Base-by-base conservation (phyloP, 2,888 invertebrate genomes). In the Reticulitermes lucifugus region DNA sequence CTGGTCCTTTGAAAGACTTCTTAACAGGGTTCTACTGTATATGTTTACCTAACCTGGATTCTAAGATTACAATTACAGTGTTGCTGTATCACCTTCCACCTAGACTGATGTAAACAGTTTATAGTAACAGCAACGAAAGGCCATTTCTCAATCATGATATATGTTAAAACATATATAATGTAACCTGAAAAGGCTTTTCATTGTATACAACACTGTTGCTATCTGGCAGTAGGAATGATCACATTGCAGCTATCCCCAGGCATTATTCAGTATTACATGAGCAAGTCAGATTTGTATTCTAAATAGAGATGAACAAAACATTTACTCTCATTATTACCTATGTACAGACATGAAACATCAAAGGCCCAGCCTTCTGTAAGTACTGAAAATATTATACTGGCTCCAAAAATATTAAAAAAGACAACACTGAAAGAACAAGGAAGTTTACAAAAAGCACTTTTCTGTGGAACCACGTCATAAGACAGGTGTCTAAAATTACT, bases 381-480 rank as follows among this genome's bases (percentile, higher is more conserved):
- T 65, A 65, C 65, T 65, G 9, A n/a, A 25, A 25, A 9, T 12
- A 65, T 65, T 25, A 65, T 25, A 65, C n/a, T 65, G 25, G 10
- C 25, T 65, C 65, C 65, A 65, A 25, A n/a, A 65, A 1, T 65
- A 46, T 65, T 65, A 65, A 65, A 25, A 65, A 65, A 4, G 25
- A 65, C 65, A 65, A n/a, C n/a, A 65, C 6, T 7, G 14, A 65
- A 25, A 25, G 25, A 65, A 65, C 65, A 65, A 6, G 65, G n/a
- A 65, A 65, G 25, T n/a, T 65, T 65, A 65, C 65, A 65, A 65
- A 25, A 65, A 65, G n/a, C 65, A 65, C n/a, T 65, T 65, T 65
- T n/a, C 65, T 65, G 5, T 65, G 25, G 25, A 65, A n/a, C n/a
- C 25, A 10, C 2, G n/a, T n/a, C 25, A 25, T 65, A n/a, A n/a